Evolutionary conservation across 1,140 invertebrate species (phyloP).

Genomic region (Triops longicaudatus): DNA sequence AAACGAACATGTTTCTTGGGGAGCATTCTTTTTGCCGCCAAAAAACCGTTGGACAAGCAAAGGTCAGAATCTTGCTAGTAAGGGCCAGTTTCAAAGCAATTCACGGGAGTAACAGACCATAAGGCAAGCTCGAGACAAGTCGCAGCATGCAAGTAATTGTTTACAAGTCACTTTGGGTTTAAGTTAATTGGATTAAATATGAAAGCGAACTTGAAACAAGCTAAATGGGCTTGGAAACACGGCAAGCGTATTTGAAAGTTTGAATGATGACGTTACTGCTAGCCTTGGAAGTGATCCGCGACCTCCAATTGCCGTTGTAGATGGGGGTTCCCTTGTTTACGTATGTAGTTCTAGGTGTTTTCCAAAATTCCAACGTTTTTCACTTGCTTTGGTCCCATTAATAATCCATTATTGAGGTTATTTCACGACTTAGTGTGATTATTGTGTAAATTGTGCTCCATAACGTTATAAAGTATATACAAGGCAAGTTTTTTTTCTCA

Average conservation of each 20-base stretch:
- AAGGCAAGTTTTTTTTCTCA: background rate
- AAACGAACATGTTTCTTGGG: conserved; percentile 5
- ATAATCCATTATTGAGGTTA: background rate
- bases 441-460: background rate
- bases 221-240: background rate
- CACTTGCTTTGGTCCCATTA: background rate
- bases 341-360: conserved; percentile 8
- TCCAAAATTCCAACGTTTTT: background rate
- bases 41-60: background rate
- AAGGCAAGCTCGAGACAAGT: background rate
- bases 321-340: conserved; percentile 4
- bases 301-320: background rate
- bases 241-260: background rate
- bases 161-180: background rate
- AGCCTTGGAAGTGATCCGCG: background rate
- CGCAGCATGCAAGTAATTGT: background rate
- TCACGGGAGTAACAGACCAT: background rate
- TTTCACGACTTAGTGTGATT: background rate
- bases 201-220: background rate
- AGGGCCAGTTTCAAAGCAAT: background rate
- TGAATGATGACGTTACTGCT: background rate
- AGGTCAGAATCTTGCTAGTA: background rate
- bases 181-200: background rate
- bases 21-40: background rate
- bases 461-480: background rate